These are phyloP conservation scores for Chalcosyrphus nemorum DNA, from an alignment of 2,888 invertebrate genomes.

Conservation along the genomic window DNA sequence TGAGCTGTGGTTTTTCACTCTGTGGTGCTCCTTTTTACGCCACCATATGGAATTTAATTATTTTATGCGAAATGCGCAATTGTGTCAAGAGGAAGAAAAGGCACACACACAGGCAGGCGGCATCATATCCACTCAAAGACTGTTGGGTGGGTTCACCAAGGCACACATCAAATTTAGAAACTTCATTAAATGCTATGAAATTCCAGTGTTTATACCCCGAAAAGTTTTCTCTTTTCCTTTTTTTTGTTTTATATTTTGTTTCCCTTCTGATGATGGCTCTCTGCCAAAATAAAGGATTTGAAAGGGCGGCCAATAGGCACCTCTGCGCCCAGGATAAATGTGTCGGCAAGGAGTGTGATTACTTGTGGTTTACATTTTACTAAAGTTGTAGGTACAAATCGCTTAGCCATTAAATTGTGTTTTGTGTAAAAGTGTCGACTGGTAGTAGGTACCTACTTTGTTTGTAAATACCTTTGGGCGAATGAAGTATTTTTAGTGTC, in stretches of 20 bases:
- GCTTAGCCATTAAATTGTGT: not conserved
- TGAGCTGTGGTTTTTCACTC: conserved; percentile 4
- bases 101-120: not conserved
- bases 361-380: not conserved
- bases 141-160: conserved; percentile 10
- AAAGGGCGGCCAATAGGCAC: not conserved
- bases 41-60: conserved; percentile 40
- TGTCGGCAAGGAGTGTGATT: not conserved
- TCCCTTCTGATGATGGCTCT: not conserved
- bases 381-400: not conserved
- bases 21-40: not conserved
- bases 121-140: not conserved
- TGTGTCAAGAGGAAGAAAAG: conserved; percentile 37
- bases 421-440: too few species aligned
- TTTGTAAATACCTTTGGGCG: too few species aligned
- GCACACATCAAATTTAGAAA: conserved; percentile 21
- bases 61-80: conserved; percentile 30
- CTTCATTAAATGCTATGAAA: conserved; percentile 37
- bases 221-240: not conserved
- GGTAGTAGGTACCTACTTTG: too few species aligned
- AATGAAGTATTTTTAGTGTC: too few species aligned
- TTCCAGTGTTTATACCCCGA: conserved; percentile 1
- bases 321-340: not conserved
- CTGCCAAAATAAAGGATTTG: conserved; percentile 9
- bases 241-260: too few species aligned